Base-by-base conservation (phyloP, 2,888 invertebrate genomes). In the Stenodera caucasica region DNA sequence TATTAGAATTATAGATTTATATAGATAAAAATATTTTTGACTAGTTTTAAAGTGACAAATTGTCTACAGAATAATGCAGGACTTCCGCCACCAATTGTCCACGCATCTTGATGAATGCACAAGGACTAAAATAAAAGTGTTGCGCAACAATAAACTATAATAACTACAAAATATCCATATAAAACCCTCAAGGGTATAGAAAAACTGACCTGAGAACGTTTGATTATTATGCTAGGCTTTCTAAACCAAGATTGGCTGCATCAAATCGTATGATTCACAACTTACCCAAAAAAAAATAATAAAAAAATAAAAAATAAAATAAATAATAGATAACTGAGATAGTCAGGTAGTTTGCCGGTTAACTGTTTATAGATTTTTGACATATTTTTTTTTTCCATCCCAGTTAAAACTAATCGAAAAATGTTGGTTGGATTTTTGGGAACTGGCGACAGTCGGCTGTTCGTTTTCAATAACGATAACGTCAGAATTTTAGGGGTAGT, bases 51-150 rank as follows among this genome's bases (percentile, higher is more conserved):
- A 70, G 66, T 69, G 67, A 68, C 71, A 70, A 72, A 26, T 72
- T 72, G 70, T 57, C 54, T 61, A 63, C 66, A 57, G 57, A 67
- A 67, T 76, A 75, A 77, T 76, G 72, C 70, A 67, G 69, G 62
- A 75, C 73, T 75, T 76, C 77, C 77, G 72, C 21, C 72, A 64
- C 61, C 62, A 65, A 58, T 58, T 65, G 57, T 58, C 56, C 64
- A 68, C 71, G 70, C 68, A 67, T 70, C 69, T 67, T 67, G 63
- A 68, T 68, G 70, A 66, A 70, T 67, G 64, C 63, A 70, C 69
- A 67, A 68, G 67, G 68, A 69, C 40, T 45, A 40, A 29, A 35
- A 23, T 21, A 33, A 53, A 21, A 63, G 60, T 58, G 50, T 55
- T 61, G 58, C 52, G 58, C 55, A 58, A 55, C 30, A 30, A 32